These are phyloP conservation scores for Calameuta filiformis DNA, from an alignment of 2,888 invertebrate species.

Conservation along the genomic window DNA sequence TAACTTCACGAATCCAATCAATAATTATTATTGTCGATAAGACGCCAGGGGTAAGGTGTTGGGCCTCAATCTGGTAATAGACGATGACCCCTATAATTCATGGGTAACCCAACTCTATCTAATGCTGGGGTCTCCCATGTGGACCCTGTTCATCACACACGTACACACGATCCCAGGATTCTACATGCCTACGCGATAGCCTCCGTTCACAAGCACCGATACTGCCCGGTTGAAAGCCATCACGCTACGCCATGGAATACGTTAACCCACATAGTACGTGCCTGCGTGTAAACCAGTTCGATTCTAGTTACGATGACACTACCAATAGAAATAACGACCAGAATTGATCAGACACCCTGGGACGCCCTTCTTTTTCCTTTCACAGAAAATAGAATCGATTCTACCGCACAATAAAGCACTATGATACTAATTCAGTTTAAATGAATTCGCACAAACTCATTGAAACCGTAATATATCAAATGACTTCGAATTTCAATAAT, in stretches of 20 bases:
- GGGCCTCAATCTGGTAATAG: slow-evolving; percentile 45
- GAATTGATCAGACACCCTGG: no score
- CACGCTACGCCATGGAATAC: slow-evolving; percentile 16
- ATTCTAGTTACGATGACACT: no score
- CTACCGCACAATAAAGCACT: no score
- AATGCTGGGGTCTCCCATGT: slow-evolving; percentile 30
- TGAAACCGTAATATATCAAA: no score
- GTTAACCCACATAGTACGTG: slow-evolving; percentile 16
- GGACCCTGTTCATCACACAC: slow-evolving; percentile 21
- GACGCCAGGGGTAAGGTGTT: slow-evolving; percentile 31
- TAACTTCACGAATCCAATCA: neutral
- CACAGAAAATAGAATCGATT: no score
- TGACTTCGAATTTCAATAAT: no score
- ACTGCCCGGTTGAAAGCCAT: slow-evolving; percentile 27
- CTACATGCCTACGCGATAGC: slow-evolving; percentile 16
- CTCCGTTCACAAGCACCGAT: slow-evolving; percentile 26
- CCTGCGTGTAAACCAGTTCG: neutral
- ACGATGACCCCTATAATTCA: slow-evolving; percentile 41
- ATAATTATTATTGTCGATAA: slow-evolving; percentile 7
- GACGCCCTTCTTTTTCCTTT: no score
- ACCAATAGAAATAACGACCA: no score
- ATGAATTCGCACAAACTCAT: no score
- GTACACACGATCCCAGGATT: slow-evolving; percentile 9
- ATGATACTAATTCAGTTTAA: no score
- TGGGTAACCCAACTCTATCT: slow-evolving; percentile 35